Evolutionary conservation across 2,113 vertebrate genomes (phyloP), one percentile per base, ranked within the genome.

Genomic region (Otocyon megalotis): DNA sequence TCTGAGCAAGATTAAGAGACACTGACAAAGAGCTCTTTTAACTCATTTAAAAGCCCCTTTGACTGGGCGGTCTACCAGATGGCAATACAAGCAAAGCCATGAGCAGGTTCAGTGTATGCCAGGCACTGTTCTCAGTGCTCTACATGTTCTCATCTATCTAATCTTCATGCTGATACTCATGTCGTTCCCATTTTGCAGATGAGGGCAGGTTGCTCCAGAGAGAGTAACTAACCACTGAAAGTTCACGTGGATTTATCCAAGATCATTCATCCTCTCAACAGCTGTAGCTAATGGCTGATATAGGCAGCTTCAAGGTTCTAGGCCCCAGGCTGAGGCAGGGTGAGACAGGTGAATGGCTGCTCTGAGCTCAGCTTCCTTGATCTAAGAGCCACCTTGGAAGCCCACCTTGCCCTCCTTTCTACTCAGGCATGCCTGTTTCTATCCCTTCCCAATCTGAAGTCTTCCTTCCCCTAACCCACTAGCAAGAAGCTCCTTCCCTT

Each of bases 161-260:
- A 74, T 30, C 67, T 37, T 60, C 26, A 1, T 0, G 0, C 32
- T 0, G 19, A 67, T 12, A 1, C 11, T 3, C 5, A 3, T 35
- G 8, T 60, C 35, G 14, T 20, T 87, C 20, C 79, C 81, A 9
- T 35, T 30, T 48, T 88, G 48, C 58, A 62, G 81, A 77, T 30
- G 80, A 71, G 15, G 58, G 50, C 28, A 85, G 12, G 37, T 17
- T 71, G 74, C 43, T 56, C 54, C 37, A 65, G 71, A 91, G 67
- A 74, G 13, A 88, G 4, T 48, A 76, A 35, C 58, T 26, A 54
- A 81, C 81, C 77, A 56, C 74, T 54, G 54, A 12, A 12, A 32
- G 60, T 69, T 67, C 79, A 80, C 74, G 62, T 4, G 13, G 81
- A 32, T 2, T 22, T 14, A 17, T 28, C 76, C 86, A 3, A 43